Conservation (phyloP, 2,888 invertebrate genomes). For the Alviniconcha strummeri region DNA sequence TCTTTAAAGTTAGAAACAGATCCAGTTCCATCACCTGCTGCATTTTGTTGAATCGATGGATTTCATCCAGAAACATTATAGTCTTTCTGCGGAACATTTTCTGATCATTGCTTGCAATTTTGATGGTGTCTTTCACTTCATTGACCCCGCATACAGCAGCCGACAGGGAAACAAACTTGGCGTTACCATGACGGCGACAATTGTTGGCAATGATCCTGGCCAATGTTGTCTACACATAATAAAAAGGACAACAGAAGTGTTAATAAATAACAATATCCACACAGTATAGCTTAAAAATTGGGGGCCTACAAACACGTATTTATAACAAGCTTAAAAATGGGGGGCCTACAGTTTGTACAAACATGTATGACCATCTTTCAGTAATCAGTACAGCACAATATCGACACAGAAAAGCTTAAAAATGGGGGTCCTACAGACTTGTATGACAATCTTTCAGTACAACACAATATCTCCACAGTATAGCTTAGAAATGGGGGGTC, state of each 20-base stretch:
- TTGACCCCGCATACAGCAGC: conserved; percentile 85
- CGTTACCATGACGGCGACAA: conserved; percentile 77
- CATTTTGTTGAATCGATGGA: conserved; percentile 88
- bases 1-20: too few species aligned
- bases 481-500: too few species aligned
- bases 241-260: not conserved
- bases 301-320: not conserved
- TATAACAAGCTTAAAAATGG: not conserved
- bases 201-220: conserved; percentile 83
- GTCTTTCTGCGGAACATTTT: conserved; percentile 82
- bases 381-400: too few species aligned
- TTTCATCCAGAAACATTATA: conserved; percentile 89
- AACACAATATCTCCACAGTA: too few species aligned
- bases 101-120: conserved; percentile 83
- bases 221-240: conserved; percentile 80
- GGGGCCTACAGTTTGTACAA: too few species aligned
- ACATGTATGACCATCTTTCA: too few species aligned
- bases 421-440: too few species aligned
- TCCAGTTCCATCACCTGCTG: conserved; percentile 78
- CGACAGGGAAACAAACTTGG: conserved; percentile 84
- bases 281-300: not conserved
- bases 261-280: not conserved
- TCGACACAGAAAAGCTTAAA: too few species aligned
- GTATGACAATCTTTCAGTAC: too few species aligned
- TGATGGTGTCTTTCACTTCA: conserved; percentile 85